phyloP scores from a whole-genome alignment of 2,888 invertebrate genomes.

The Pardosa pseudoannulata region DNA sequence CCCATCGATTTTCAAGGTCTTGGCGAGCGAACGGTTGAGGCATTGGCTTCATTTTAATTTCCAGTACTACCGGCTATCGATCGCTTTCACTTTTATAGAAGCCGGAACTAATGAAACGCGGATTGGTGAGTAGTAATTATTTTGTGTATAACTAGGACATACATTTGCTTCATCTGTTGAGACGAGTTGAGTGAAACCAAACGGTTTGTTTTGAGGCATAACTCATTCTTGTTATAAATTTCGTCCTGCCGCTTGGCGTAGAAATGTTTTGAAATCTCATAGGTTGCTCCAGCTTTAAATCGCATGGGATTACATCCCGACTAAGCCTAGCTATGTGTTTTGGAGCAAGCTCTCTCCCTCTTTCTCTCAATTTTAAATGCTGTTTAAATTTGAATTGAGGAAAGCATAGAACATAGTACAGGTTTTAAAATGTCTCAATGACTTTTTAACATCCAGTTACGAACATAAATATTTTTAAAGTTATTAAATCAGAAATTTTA shows the following conservation, averaged over 20 bases:
- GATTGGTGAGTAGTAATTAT: conserved; percentile 35
- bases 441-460: too few relatives aligned
- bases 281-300: not conserved
- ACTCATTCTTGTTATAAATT: not conserved
- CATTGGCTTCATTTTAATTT: conserved; percentile 50
- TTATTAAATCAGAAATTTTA: too few relatives aligned
- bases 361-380: too few relatives aligned
- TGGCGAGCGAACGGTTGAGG: conserved; percentile 48
- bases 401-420: too few relatives aligned
- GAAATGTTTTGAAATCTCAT: not conserved
- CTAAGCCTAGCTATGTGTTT: not conserved
- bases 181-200: not conserved
- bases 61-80: conserved; percentile 38
- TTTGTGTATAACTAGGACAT: not conserved
- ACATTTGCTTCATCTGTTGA: not conserved
- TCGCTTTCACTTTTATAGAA: conserved; percentile 62
- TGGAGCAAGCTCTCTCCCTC: too few relatives aligned
- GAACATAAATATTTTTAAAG: too few relatives aligned
- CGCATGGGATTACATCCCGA: not conserved
- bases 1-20: conserved; percentile 69
- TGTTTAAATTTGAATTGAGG: too few relatives aligned
- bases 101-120: conserved; percentile 54
- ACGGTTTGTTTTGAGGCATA: not conserved
- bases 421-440: too few relatives aligned
- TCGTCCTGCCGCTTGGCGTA: not conserved